A percentile compares a stretch with the other conserved stretches of the same genome.
Conservation (phyloP, 2,888 invertebrate species). For the Brachyptera risi region DNA sequence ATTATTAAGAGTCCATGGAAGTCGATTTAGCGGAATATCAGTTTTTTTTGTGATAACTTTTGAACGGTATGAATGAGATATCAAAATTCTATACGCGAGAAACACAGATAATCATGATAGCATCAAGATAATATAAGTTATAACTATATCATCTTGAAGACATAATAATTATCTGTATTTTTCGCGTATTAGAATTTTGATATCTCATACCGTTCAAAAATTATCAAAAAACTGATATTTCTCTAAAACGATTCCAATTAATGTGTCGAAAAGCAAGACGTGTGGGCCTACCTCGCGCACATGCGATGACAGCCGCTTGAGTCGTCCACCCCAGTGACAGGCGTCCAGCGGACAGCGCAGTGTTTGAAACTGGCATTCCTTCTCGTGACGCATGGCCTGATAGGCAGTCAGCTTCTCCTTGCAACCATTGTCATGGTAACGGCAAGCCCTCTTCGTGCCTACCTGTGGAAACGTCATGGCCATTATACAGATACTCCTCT, state of each 20-base stretch:
- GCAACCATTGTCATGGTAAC: background rate
- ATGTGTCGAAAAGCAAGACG: background rate
- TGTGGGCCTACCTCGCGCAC: conserved; percentile 1
- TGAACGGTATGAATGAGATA: too few relatives aligned
- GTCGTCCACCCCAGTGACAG: conserved; percentile 21
- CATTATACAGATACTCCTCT: background rate
- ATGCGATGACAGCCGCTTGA: conserved; percentile 1
- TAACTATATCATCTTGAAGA: too few relatives aligned
- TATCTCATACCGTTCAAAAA: too few relatives aligned
- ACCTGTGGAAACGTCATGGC: too few relatives aligned
- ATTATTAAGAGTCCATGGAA: too few relatives aligned
- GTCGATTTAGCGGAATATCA: too few relatives aligned
- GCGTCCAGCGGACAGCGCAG: conserved; percentile 21
- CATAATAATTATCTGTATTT: too few relatives aligned
- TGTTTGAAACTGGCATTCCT: conserved; percentile 4
- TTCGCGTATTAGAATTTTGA: too few relatives aligned
- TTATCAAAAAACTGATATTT: background rate
- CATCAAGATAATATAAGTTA: too few relatives aligned
- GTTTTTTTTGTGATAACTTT: too few relatives aligned
- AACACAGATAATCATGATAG: too few relatives aligned
- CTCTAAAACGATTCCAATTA: background rate
- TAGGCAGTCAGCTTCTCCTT: background rate
- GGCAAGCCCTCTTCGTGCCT: background rate
- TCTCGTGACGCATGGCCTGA: conserved; percentile 7
- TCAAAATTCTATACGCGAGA: too few relatives aligned